A percentile compares a stretch with the other conserved stretches of the same genome.
phyloP scores from a whole-genome alignment of 2,113 vertebrate species.

The Willisornis vidua region DNA sequence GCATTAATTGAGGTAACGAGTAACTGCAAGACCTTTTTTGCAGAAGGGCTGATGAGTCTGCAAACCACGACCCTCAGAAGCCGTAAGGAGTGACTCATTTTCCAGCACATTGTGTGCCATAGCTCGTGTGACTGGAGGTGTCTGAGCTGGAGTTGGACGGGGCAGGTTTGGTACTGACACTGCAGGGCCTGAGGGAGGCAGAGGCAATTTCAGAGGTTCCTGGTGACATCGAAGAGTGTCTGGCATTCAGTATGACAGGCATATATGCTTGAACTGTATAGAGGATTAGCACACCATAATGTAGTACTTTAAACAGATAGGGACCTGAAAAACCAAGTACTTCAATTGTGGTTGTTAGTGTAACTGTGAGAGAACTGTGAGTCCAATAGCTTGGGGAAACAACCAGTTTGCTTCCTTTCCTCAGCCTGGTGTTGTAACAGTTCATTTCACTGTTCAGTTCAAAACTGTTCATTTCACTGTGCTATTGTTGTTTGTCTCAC shows the following conservation, averaged over 20 bases:
- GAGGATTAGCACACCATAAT: background rate
- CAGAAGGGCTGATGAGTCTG: background rate
- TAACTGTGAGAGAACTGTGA: background rate
- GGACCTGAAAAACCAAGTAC: background rate
- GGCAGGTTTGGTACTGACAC: background rate
- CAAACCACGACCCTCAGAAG: background rate
- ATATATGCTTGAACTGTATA: background rate
- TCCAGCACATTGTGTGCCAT: background rate
- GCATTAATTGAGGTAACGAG: background rate
- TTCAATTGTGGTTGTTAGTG: background rate
- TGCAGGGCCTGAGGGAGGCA: background rate
- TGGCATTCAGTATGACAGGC: background rate
- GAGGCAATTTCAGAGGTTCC: background rate
- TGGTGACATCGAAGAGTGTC: background rate
- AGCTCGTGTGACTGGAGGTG: background rate
- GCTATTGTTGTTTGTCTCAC: background rate
- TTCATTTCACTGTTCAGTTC: background rate
- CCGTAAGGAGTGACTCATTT: background rate
- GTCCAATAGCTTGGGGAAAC: background rate
- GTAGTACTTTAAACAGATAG: background rate
- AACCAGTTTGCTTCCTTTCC: background rate
- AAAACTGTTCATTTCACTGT: rapidly evolving
- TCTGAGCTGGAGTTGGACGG: background rate
- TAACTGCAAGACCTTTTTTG: background rate
- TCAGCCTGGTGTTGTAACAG: background rate